These are phyloP conservation scores for Mongoloraphidia duomilia DNA, from an alignment of 2,888 invertebrate species.

Conservation along the genomic window DNA sequence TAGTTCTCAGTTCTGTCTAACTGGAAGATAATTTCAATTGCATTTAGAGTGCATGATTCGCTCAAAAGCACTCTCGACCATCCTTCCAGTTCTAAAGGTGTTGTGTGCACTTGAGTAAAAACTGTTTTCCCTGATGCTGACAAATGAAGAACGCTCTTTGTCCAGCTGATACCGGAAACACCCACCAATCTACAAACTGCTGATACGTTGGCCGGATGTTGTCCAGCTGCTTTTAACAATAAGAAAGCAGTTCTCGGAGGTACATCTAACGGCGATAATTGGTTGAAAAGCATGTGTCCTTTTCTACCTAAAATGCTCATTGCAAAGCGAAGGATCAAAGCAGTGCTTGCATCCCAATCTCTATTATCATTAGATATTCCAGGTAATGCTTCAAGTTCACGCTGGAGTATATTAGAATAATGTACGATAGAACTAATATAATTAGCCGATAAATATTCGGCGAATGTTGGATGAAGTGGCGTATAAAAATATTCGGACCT, in stretches of 20 bases:
- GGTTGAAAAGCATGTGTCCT: constrained; percentile 33
- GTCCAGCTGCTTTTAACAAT: constrained; percentile 36
- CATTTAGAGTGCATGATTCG: constrained; percentile 32
- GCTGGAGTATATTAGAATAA: constrained; percentile 33
- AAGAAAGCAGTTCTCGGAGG: constrained; percentile 36
- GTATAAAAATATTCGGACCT: constrained; percentile 28
- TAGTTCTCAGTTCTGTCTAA: constrained; percentile 30
- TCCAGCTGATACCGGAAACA: constrained; percentile 28
- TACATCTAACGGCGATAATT: constrained; percentile 35
- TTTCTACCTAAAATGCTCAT: constrained; percentile 35
- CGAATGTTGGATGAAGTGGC: constrained; percentile 34
- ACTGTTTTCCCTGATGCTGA: constrained; percentile 9
- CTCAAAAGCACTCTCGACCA: constrained; percentile 35
- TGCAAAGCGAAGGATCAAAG: constrained; percentile 32
- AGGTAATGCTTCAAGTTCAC: constrained; percentile 36
- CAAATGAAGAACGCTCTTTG: constrained; percentile 1
- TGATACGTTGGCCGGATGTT: constrained; percentile 35
- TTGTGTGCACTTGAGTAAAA: constrained; percentile 29
- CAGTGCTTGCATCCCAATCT: constrained; percentile 15
- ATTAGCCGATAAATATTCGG: constrained; percentile 38
- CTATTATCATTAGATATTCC: constrained; percentile 21
- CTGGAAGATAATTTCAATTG: constrained; percentile 35
- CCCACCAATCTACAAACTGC: constrained; percentile 36
- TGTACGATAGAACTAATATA: constrained; percentile 38
- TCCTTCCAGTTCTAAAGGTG: constrained; percentile 33